Conservation (phyloP, 2,888 invertebrate species). For the Octonoba sinensis region DNA sequence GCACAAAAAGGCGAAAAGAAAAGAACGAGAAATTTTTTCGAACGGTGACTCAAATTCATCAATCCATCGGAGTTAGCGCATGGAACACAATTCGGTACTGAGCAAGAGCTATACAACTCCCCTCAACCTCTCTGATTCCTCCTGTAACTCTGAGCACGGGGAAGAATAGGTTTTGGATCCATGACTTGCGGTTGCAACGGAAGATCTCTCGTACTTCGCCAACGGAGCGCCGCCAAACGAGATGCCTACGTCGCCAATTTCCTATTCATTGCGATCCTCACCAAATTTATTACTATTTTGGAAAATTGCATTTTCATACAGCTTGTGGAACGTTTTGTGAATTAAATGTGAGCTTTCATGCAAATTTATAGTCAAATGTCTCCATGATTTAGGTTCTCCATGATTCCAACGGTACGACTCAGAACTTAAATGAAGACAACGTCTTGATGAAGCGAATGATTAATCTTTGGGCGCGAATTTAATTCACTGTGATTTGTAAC, state of each 20-base stretch:
- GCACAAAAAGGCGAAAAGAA: no score
- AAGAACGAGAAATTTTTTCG: no score
- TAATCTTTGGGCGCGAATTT: no score
- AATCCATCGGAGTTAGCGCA: conserved; percentile 27
- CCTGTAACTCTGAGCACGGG: conserved; percentile 45
- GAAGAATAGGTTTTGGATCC: conserved; percentile 46
- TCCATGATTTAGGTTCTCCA: no score
- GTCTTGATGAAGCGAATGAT: no score
- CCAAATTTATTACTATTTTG: not conserved
- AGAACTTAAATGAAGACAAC: no score
- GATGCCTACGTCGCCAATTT: not conserved
- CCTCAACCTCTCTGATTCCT: conserved; percentile 1
- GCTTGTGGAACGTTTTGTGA: not conserved
- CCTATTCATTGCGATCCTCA: not conserved
- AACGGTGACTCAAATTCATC: not conserved
- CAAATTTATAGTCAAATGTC: no score
- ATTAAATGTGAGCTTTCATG: not conserved
- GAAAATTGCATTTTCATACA: not conserved
- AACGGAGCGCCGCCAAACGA: conserved; percentile 7
- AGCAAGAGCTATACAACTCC: conserved; percentile 37
- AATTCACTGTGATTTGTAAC: no score
- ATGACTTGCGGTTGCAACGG: conserved; percentile 43
- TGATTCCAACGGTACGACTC: no score
- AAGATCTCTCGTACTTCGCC: conserved; percentile 21
- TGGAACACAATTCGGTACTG: conserved; percentile 18